Evolutionary conservation across 1,140 invertebrate species (phyloP), one percentile per base, ranked within the genome.

Genomic region (Pseudomyrmex cubaensis): DNA sequence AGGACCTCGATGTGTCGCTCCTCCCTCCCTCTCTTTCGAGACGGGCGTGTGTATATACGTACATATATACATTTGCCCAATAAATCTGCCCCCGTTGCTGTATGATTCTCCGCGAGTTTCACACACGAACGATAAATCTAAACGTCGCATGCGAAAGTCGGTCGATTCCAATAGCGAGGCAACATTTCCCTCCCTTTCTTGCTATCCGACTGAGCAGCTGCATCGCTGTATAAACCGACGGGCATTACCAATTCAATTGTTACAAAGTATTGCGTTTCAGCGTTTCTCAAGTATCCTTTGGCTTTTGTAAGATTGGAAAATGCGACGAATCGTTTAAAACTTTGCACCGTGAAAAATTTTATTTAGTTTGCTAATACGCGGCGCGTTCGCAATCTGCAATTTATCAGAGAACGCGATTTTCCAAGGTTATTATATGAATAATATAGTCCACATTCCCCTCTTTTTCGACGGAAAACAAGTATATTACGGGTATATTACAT

Each of bases 201-300:
- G 52, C 44, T 44, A 15, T 12, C 20, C 54, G 66, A 59, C 76
- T 80, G 70, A 78, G 76, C 64, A 78, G 76, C 76, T 57, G 56
- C 76, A 56, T 48, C 76, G 66, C 66, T 78, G 64, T 78, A 78
- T 78, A 78, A 78, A 78, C 15, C 20, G 44, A 57, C 44, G 66
- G 17, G 44, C 76, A 80, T 80, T 80, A 80, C 66, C 76, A 70
- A 80, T 80, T 80, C 76, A 80, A 70, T 80, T 80, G 76, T 80
- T 80, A 72, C 76, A 80, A 80, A 80, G 76, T 72, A 80, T 80
- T 80, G 72, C 59, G 76, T 59, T 44, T 13, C 54, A 48, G 17
- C 44, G 64, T 78, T 70, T 70, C 64, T 69, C 67, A 46, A 78
- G 15, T 56, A n/a, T 59, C 66, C 13, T 72, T 72, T 7, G 20